Conservation (phyloP, 2,797 vertebrate species). For the Mormyrus proboscirostris region DNA sequence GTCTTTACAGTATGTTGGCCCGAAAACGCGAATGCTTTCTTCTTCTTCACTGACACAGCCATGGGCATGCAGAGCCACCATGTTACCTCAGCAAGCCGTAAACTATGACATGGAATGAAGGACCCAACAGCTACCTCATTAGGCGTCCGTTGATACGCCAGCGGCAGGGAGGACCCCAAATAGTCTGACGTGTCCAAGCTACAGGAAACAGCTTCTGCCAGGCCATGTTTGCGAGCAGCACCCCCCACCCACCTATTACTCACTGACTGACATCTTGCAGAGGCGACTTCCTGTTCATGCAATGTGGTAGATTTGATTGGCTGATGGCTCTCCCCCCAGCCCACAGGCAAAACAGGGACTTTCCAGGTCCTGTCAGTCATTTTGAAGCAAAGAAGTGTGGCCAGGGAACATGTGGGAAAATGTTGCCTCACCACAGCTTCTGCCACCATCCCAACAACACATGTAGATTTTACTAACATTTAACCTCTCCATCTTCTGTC, state of each 20-base stretch:
- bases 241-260: neutral
- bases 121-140: slow-evolving; percentile 4
- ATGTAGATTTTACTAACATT: neutral
- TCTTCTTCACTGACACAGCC: slow-evolving; percentile 57
- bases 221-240: neutral
- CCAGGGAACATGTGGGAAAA: neutral
- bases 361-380: slow-evolving; percentile 30
- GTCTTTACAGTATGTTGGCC: slow-evolving; percentile 48
- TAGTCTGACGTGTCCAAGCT: slow-evolving; percentile 27
- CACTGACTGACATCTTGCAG: neutral
- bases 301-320: slow-evolving; percentile 37
- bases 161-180: neutral
- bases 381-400: neutral
- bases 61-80: slow-evolving; percentile 39
- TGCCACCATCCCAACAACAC: neutral
- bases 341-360: slow-evolving; percentile 27
- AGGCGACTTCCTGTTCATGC: slow-evolving; percentile 57
- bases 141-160: slow-evolving; percentile 16
- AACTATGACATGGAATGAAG: slow-evolving; percentile 12
- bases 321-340: neutral
- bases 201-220: neutral
- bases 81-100: slow-evolving; percentile 43
- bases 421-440: neutral
- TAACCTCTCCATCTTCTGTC: neutral
- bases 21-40: slow-evolving; percentile 40